A percentile compares a stretch with the other conserved stretches of the same genome.
phyloP scores from a whole-genome alignment of 2,888 invertebrate genomes.

The Colletes collaris region DNA sequence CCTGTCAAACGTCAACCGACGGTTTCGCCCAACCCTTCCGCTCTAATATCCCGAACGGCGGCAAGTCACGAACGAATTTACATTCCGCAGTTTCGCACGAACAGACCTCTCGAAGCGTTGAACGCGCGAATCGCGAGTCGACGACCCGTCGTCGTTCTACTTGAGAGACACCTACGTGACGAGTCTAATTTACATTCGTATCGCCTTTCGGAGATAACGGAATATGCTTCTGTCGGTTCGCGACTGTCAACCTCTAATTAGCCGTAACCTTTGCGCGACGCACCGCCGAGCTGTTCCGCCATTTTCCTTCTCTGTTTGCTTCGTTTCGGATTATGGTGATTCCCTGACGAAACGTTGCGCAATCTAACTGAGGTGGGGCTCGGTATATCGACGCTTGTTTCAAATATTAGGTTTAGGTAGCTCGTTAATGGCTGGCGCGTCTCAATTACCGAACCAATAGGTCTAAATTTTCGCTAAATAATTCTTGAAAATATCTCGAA shows the following conservation, averaged over 20 bases:
- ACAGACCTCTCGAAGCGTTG: slow-evolving; percentile 7
- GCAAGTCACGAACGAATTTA: slow-evolving; percentile 68
- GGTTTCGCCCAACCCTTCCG: slow-evolving; percentile 12
- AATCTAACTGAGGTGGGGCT: not conserved
- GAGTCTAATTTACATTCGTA: slow-evolving; percentile 76
- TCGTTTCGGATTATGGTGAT: slow-evolving; percentile 2
- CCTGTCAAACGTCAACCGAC: slow-evolving; percentile 33
- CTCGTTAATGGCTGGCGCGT: too few relatives aligned
- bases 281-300: slow-evolving; percentile 18
- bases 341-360: not conserved
- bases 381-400: not conserved
- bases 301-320: slow-evolving; percentile 6
- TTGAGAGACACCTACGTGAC: slow-evolving; percentile 47
- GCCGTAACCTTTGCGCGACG: slow-evolving; percentile 57
- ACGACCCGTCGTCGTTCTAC: not conserved
- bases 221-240: slow-evolving; percentile 56
- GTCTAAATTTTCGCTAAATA: too few relatives aligned
- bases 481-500: too few relatives aligned
- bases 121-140: slow-evolving; percentile 3
- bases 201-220: slow-evolving; percentile 66
- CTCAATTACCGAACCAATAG: too few relatives aligned
- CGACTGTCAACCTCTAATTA: slow-evolving; percentile 70
- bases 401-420: too few relatives aligned
- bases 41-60: slow-evolving; percentile 45
- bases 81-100: slow-evolving; percentile 59